Conservation (phyloP, 2,113 vertebrate genomes). For the Coptodon bakossiorum region DNA sequence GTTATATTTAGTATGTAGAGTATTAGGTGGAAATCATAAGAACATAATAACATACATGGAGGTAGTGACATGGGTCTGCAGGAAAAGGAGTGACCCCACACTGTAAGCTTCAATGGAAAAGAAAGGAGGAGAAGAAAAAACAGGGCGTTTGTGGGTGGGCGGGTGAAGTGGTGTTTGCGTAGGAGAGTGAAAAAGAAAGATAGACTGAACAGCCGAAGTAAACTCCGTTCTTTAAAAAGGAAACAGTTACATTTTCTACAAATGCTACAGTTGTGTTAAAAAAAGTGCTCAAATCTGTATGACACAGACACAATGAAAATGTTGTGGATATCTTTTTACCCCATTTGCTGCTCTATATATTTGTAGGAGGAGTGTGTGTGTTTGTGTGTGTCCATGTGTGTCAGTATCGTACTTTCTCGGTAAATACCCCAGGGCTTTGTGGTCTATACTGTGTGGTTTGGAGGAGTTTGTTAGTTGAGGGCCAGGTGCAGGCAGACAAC, state of each 20-base stretch:
- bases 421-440: conserved; percentile 68
- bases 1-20: not conserved
- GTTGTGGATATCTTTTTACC: conserved; percentile 29
- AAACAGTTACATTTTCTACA: not conserved
- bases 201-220: not conserved
- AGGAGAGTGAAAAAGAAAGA: not conserved
- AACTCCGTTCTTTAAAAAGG: not conserved
- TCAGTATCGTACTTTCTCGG: conserved; percentile 61
- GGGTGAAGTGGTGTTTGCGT: not conserved
- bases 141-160: not conserved
- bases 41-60: not conserved
- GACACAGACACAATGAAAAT: conserved; percentile 33
- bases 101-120: conserved; percentile 1
- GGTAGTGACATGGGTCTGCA: not conserved
- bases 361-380: conserved; percentile 5
- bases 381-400: conserved; percentile 41
- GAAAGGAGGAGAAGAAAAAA: conserved; percentile 16
- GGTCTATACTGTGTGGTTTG: conserved; percentile 64
- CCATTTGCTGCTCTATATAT: conserved; percentile 37
- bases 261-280: not conserved
- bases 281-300: not conserved
- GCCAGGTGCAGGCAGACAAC: conserved; percentile 72
- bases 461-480: conserved; percentile 71
- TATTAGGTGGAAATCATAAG: not conserved
- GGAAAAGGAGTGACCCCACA: not conserved